Evolutionary conservation across 2,888 invertebrate genomes (phyloP).

Genomic region (Coelinius sp.): DNA sequence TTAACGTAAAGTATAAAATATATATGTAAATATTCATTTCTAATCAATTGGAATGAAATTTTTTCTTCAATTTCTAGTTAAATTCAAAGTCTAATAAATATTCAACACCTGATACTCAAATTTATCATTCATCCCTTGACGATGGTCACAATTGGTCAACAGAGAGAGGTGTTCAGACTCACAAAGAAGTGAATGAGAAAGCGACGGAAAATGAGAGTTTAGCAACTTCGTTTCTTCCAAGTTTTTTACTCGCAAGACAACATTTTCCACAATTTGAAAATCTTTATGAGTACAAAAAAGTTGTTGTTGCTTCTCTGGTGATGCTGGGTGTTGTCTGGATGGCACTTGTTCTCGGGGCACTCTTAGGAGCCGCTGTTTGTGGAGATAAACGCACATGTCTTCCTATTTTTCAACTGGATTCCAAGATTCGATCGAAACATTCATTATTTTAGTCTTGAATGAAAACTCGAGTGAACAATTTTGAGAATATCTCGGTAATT

Average conservation of each 20-base stretch:
- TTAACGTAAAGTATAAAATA: not conserved
- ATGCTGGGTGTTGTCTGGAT: slow-evolving; percentile 52
- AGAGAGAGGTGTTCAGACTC: not conserved
- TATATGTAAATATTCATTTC: slow-evolving; percentile 13
- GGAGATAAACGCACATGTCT: slow-evolving; percentile 47
- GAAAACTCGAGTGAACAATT: too few species aligned
- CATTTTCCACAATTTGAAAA: slow-evolving; percentile 7
- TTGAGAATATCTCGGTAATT: too few species aligned
- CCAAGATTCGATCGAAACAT: not conserved
- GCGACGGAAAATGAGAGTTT: not conserved
- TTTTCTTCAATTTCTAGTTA: not conserved
- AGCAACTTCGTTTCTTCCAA: not conserved
- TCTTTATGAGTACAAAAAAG: slow-evolving; percentile 29
- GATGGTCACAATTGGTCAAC: not conserved
- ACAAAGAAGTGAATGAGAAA: not conserved
- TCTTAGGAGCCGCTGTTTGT: slow-evolving; percentile 56
- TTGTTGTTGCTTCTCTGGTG: slow-evolving; percentile 43
- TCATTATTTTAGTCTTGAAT: slow-evolving; percentile 18
- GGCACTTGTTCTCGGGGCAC: slow-evolving; percentile 52
- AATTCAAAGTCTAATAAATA: not conserved
- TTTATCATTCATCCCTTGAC: not conserved
- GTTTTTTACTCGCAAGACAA: not conserved
- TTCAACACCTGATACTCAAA: not conserved
- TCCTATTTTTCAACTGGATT: slow-evolving; percentile 39
- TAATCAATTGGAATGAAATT: not conserved